Evolutionary conservation across 2,888 invertebrate genomes (phyloP).

Genomic region (Mimachlamys varia): DNA sequence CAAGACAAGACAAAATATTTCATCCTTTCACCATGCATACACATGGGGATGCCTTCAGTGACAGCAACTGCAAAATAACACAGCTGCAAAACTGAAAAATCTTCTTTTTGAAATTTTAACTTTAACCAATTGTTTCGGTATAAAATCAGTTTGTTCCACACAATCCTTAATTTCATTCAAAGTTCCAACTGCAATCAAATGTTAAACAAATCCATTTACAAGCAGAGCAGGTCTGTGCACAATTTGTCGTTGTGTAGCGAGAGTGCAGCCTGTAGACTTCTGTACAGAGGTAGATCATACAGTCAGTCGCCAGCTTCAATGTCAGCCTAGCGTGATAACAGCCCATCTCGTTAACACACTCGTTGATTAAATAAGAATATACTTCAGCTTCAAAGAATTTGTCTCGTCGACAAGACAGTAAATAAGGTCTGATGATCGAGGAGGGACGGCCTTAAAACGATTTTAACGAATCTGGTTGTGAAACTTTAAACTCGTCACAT

Average conservation of each 20-base stretch:
- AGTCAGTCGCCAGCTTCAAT: not conserved
- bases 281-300: not conserved
- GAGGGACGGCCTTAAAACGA: not conserved
- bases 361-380: conserved; percentile 21
- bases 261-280: not conserved
- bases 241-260: not conserved
- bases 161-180: too few relatives aligned
- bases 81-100: too few relatives aligned
- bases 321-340: not conserved
- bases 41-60: too few relatives aligned
- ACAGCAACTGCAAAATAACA: too few relatives aligned
- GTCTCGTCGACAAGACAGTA: not conserved
- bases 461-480: not conserved
- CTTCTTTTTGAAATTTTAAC: too few relatives aligned
- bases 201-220: too few relatives aligned
- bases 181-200: too few relatives aligned
- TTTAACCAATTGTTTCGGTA: too few relatives aligned
- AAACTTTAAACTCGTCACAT: not conserved
- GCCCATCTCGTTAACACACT: not conserved
- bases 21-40: too few relatives aligned
- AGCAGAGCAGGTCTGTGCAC: not conserved
- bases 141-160: too few relatives aligned
- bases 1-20: too few relatives aligned
- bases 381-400: not conserved
- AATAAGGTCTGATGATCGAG: not conserved